Evolutionary conservation across 2,797 vertebrate species (phyloP).

Genomic region (Margarornis squamiger): DNA sequence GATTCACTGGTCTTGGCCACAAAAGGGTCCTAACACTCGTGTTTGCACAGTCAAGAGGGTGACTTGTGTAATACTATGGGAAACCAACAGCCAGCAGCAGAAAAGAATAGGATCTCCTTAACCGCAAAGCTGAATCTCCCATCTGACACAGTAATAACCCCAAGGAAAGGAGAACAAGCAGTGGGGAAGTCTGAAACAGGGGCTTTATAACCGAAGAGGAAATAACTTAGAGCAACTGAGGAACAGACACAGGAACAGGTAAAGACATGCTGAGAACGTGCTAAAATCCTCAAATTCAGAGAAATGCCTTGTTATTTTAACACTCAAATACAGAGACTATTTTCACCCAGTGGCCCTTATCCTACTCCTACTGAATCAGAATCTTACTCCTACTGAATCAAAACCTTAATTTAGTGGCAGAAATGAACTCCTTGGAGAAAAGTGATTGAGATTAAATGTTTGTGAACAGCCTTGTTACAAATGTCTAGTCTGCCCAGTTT

Average conservation of each 20-base stretch:
- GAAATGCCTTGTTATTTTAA: not conserved
- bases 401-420: not conserved
- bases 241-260: not conserved
- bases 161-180: not conserved
- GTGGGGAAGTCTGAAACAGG: not conserved
- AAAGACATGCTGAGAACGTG: not conserved
- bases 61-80: not conserved
- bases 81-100: not conserved
- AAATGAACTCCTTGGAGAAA: not conserved
- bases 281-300: not conserved
- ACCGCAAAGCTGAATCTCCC: not conserved
- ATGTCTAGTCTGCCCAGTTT: not conserved
- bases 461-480: not conserved
- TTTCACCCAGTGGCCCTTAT: not conserved
- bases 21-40: fast-evolving
- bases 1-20: not conserved
- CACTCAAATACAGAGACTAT: not conserved
- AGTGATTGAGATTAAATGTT: not conserved
- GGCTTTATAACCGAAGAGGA: not conserved
- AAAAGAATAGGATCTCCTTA: not conserved
- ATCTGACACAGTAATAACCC: not conserved
- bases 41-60: fast-evolving
- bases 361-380: not conserved
- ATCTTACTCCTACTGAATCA: not conserved
- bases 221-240: not conserved